phyloP scores from a whole-genome alignment of 2,113 vertebrate species.

The Rhombomys opimus region DNA sequence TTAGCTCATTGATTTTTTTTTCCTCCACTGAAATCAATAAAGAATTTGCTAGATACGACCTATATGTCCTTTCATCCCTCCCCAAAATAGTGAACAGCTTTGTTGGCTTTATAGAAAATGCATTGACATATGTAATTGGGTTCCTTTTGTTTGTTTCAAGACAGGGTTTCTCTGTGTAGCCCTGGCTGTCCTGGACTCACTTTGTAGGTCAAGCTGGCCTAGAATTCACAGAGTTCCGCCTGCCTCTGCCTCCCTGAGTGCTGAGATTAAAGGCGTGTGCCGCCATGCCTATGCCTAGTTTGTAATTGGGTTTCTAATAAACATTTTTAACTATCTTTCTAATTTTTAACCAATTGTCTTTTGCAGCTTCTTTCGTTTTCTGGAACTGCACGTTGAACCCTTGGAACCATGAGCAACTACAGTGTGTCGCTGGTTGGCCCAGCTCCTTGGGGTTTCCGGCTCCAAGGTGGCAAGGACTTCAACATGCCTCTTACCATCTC shows the following conservation, averaged over 20 bases:
- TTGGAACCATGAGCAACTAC: slow-evolving; percentile 94
- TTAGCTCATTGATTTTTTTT: slow-evolving; percentile 19
- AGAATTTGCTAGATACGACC: slow-evolving; percentile 8
- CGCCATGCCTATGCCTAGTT: too few relatives aligned
- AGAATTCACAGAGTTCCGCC: too few relatives aligned
- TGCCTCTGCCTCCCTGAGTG: too few relatives aligned
- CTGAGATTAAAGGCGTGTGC: too few relatives aligned
- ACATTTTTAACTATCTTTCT: slow-evolving; percentile 70
- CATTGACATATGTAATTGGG: background rate
- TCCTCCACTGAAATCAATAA: slow-evolving; percentile 32
- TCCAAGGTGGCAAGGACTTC: slow-evolving; percentile 99
- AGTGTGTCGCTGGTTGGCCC: slow-evolving; percentile 93
- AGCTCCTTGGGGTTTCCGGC: slow-evolving; percentile 98
- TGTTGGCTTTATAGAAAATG: slow-evolving; percentile 52
- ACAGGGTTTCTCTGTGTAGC: too few relatives aligned
- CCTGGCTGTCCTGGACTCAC: too few relatives aligned
- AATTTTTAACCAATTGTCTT: slow-evolving; percentile 65
- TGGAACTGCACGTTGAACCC: slow-evolving; percentile 77
- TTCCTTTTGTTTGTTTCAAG: too few relatives aligned
- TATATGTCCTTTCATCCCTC: background rate
- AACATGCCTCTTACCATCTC: slow-evolving; percentile 97
- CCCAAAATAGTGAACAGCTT: slow-evolving; percentile 21
- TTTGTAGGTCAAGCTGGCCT: too few relatives aligned
- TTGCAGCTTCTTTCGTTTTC: slow-evolving; percentile 79
- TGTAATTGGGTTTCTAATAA: slow-evolving; percentile 18